Base-by-base conservation (phyloP, 2,113 vertebrate species). In the Condylura cristata region DNA sequence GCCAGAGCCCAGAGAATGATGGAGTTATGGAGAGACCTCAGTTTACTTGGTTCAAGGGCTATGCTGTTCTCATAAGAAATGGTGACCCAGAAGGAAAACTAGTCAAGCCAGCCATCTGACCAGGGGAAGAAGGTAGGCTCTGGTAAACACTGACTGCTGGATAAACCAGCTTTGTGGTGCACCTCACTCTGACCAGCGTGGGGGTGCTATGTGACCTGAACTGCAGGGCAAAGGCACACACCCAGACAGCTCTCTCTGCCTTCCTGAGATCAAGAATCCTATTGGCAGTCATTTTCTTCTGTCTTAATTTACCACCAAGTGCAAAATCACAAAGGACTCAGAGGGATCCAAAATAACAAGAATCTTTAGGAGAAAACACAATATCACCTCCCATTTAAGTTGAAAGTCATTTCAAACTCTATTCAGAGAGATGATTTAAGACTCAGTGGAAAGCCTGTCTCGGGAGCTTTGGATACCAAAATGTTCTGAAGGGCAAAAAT, bases 401-500 rank as follows among this genome's bases (percentile, higher is more conserved):
- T 53, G 80, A 68, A 91, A 90, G n/a, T 37, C 46, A 22, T 58
- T 86, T 90, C 41, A 56, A 61, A 14, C 34, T 96, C 39, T 84
- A 71, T 39, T 84, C 56, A 72, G 28, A 88, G 63, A 83, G 28
- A 75, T 48, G 20, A 78, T 83, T 65, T 71, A 32, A 44, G 30
- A 88, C 32, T 39, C 37, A 65, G 20, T 32, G 81, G 71, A 93
- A 74, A 93, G 24, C 18, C 53, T 66, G 60, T 48, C 6, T 6
- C 1, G 39, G 37, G 4, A 1, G 44, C 51, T 66, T 68, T 93
- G 34, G 39, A 24, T 66, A 22, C 39, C 46, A 65, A 48, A 51
- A 14, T 39, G 24, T 72, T 44, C 75, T 24, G 11, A 89, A 70
- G 68, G 4, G 46, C 12, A 51, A 79, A 9, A 20, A 78, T 70